phyloP scores from a whole-genome alignment of 2,888 invertebrate genomes.

The Cinara cedri region DNA sequence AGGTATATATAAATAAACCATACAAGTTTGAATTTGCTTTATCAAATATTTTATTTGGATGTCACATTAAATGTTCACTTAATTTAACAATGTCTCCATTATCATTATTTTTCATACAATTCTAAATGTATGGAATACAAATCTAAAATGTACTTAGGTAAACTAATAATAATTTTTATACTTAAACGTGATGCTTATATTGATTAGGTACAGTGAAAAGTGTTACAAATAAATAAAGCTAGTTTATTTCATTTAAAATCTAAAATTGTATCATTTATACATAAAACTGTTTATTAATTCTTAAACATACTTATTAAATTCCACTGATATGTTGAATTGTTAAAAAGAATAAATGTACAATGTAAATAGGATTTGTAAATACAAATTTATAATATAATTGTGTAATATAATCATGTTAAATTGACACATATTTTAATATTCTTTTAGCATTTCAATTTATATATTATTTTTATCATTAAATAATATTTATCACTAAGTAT shows the following conservation, averaged over 20 bases:
- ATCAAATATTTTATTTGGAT: conserved; percentile 20
- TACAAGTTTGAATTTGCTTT: conserved; percentile 10
- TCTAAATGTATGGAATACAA: conserved; percentile 33
- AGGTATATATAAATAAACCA: neutral
- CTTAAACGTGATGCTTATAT: conserved; percentile 22
- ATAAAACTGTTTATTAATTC: conserved; percentile 22
- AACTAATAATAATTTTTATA: conserved; percentile 38
- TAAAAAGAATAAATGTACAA: conserved; percentile 31
- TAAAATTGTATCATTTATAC: conserved; percentile 15
- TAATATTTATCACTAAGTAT: conserved; percentile 9
- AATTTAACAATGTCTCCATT: conserved; percentile 38
- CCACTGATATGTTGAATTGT: conserved; percentile 53
- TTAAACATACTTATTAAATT: conserved; percentile 30
- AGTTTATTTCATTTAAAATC: conserved; percentile 38
- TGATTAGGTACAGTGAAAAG: conserved; percentile 12
- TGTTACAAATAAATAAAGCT: conserved; percentile 45
- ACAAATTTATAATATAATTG: conserved; percentile 14
- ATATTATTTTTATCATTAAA: conserved; percentile 36
- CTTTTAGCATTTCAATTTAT: conserved; percentile 19
- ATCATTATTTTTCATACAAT: conserved; percentile 12
- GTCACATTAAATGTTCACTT: neutral
- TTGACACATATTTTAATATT: conserved; percentile 40
- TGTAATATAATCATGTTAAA: conserved; percentile 54
- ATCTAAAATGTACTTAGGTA: conserved; percentile 26
- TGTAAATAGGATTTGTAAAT: conserved; percentile 44